Base-by-base conservation (phyloP, 2,113 vertebrate species). In the Mandrillus leucophaeus region DNA sequence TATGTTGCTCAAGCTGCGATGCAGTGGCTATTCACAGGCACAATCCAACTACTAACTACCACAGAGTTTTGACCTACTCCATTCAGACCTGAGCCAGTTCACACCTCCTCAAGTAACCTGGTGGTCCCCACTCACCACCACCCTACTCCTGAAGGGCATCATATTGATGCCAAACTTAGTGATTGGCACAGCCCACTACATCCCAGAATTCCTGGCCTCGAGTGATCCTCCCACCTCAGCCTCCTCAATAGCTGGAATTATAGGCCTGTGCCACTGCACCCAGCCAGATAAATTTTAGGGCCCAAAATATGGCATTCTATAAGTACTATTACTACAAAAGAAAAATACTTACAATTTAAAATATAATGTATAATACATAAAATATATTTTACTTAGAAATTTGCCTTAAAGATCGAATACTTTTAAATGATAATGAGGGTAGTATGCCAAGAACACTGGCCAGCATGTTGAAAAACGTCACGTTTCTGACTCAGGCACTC, bases 381-480 rank as follows among this genome's bases (percentile, higher is more conserved):
- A 12, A 40, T 45, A 13, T 48, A 10, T 10, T 90, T 76, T 70
- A 91, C 52, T 93, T 25, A 23, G 68, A 95, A 93, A 70, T 89
- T 57, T 79, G 14, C 38, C 57, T 86, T 55, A 85, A 72, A 79
- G 30, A 3, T 72, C 52, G 72, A 81, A 45, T 93, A 35, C 16
- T 95, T 93, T 95, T 88, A 84, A 94, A 82, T 76, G 11, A 75
- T 52, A 85, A 90, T 57, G 30, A 96, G 17, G 9, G 2, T 18
- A 73, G 13, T 18, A 27, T 68, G 18, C 38, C 10, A 16, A 14
- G 20, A 73, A 27, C 22, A 66, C 20, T 43, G 75, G 50, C 25
- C n/a, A 73, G 23, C 16, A 3, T 64, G 50, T 22, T 66, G 52
- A 72, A 72, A 88, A 27, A 79, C n/a, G 16, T 17, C 11, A 18